Percentiles rank a stretch among this genome's conserved stretches.
Conservation (phyloP, 2,113 vertebrate genomes). For the Ailuropoda melanoleuca region DNA sequence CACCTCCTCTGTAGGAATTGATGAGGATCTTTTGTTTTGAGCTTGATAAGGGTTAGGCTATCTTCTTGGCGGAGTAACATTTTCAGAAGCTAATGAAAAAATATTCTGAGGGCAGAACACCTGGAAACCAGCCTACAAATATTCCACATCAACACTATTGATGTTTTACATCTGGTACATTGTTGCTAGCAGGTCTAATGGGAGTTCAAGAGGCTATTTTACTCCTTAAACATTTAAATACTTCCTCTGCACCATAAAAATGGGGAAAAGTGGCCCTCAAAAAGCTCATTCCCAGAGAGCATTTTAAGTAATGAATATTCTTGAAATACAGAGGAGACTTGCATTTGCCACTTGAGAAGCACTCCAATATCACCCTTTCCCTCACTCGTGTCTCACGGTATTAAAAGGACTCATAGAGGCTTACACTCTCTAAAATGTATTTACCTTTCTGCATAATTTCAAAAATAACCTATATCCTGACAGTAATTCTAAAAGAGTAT, state of each 20-base stretch:
- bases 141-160: not conserved
- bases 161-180: slow-evolving; percentile 16
- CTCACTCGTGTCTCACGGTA: not conserved
- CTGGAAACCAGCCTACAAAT: slow-evolving; percentile 25
- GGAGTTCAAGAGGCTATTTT: not conserved
- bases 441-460: slow-evolving; percentile 8
- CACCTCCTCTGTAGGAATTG: not conserved
- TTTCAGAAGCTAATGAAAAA: slow-evolving; percentile 1
- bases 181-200: not conserved
- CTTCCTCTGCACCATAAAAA: not conserved
- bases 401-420: not conserved
- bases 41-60: not conserved
- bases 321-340: not conserved
- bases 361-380: not conserved
- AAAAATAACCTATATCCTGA: not conserved
- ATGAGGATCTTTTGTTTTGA: not conserved
- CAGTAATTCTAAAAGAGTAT: not conserved
- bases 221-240: slow-evolving; percentile 49
- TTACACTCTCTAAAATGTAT: not conserved
- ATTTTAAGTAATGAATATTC: not conserved
- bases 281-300: not conserved
- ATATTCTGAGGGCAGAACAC: not conserved
- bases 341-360: not conserved
- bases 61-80: not conserved
- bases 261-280: not conserved